These are phyloP conservation scores for Ostrea denselamellosa DNA, from an alignment of 1,140 invertebrate genomes.

Conservation along the genomic window DNA sequence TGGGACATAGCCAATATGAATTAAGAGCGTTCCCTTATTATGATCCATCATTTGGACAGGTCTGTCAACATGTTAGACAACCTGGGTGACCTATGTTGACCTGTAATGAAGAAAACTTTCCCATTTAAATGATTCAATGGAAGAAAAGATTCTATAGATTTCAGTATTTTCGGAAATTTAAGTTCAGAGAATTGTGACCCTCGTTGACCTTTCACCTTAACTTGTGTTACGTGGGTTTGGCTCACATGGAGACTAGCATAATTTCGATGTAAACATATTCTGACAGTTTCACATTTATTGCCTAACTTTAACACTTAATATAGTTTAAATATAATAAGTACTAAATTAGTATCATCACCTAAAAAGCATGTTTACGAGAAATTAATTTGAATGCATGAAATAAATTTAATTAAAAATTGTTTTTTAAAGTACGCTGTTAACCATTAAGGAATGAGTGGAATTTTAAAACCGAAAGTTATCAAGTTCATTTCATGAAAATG, in stretches of 20 bases:
- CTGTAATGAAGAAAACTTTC: not conserved
- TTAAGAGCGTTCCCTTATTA: not conserved
- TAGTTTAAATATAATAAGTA: not conserved
- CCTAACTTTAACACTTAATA: not conserved
- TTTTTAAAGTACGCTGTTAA: not conserved
- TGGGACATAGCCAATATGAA: not conserved
- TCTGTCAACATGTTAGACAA: slow-evolving; percentile 8
- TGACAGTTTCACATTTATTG: too few species aligned
- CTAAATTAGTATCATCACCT: not conserved
- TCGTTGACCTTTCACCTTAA: not conserved
- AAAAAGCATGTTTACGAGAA: not conserved
- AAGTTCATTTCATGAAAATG: too few species aligned
- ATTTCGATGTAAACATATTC: too few species aligned
- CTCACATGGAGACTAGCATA: too few species aligned
- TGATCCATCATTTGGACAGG: slow-evolving; percentile 9
- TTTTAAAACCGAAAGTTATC: not conserved
- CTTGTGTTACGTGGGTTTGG: too few species aligned
- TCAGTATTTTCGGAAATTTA: not conserved
- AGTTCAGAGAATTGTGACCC: not conserved
- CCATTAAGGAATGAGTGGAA: not conserved
- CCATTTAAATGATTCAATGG: not conserved
- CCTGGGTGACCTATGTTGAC: not conserved
- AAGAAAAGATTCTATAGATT: not conserved
- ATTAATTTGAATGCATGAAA: not conserved
- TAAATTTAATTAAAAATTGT: not conserved